Evolutionary conservation across 2,797 vertebrate species (phyloP), one percentile per base, ranked within the genome.

Genomic region (Poecilia wingei): DNA sequence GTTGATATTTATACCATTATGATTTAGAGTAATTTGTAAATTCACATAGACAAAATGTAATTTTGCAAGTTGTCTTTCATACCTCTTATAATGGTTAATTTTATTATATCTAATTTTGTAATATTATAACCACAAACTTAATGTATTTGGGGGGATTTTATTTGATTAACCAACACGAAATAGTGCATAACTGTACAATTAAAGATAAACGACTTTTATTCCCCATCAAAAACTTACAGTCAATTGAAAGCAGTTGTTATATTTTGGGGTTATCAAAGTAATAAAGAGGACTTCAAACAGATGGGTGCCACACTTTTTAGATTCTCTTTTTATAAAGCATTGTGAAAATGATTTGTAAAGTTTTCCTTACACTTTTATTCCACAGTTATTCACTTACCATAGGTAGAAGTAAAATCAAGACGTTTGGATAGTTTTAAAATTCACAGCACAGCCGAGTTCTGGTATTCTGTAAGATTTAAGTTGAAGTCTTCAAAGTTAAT

Each of bases 401-500:
- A 16, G 31, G 13, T 61, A 61, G 18, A 14, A 18, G 59, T 18
- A 7, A 33, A 61, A 61, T 61, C 14, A 33, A 16, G 59, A 61
- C 3, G n/a, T 31, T 31, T 59, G n/a, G 28, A 31, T 33, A 36
- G 14, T 61, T 61, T 61, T 61, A 36, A 36, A 33, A 18, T 31
- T 59, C n/a, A 59, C 57, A 28, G 28, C 28, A 61, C 10, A 33
- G 33, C 28, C 1, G 6, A 14, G 31, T 61, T 33, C 14, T 61
- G 28, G 8, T 33, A 33, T 33, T 61, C 14, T 61, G 31, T 18
- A 61, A 61, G 31, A 36, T 33, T 33, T 61, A 33, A n/a, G 59
- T 18, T 61, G 13, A 61, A 61, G 12, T 10, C 28, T 76, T 80
- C 69, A 84, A 36, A 71, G 46, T 76, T 71, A 31, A 8, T 25